Evolutionary conservation across 2,113 vertebrate genomes (phyloP), one percentile per base, ranked within the genome.

Genomic region (Hyla sarda): DNA sequence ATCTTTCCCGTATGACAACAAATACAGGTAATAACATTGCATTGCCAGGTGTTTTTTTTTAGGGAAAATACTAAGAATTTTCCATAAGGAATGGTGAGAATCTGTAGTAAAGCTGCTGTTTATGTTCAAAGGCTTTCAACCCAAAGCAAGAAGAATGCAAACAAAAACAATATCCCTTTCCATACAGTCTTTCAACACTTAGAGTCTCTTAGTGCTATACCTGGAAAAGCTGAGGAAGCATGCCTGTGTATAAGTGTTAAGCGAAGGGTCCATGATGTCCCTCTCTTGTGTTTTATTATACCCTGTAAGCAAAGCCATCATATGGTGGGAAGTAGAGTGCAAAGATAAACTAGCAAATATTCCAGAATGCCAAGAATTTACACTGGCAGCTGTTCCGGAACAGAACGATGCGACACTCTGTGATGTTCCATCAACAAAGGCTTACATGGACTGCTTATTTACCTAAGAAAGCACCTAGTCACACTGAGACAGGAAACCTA

Each of bases 71-170:
- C 52, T 5, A 84, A 21, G 54, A 65, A 71, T 72, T 71, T 79
- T 47, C 34, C 47, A 71, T 9, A 45, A 58, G 47, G 34, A 69
- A 81, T 60, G 32, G 10, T 21, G n/a, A 65, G 25, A 41, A 75
- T 45, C 13, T 79, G 60, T 79, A 75, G 19, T 23, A 16, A 58
- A 17, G 34, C 37, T 50, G 47, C 30, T 80, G 10, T 47, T 50
- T 13, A 47, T 60, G 65, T 86, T 86, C 76, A 80, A 86, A 86
- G 65, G 48, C 48, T 71, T 86, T 80, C 32, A 45, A 60, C 17
- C 34, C 65, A 72, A 77, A 19, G 11, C 52, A 28, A 52, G 47
- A 50, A 21, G 25, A 32, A 67, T 8, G 16, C 32, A 54, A 52
- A 56, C 28, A 12, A 56, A 74, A 84, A 74, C 71, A 75, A 75